These are phyloP conservation scores for Xestia rhomboidea DNA, from an alignment of 2,888 invertebrate genomes.

Conservation along the genomic window DNA sequence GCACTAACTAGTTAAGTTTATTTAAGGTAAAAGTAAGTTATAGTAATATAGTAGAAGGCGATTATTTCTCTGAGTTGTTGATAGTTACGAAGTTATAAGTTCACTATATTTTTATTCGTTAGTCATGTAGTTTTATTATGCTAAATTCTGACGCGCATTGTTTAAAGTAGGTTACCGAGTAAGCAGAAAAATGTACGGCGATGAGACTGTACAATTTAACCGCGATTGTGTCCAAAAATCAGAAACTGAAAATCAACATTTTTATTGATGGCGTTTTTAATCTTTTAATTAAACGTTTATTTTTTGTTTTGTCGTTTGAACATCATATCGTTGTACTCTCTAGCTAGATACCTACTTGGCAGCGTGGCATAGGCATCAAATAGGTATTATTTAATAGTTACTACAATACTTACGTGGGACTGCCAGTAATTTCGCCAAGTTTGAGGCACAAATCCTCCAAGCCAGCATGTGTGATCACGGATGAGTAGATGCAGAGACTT, in stretches of 20 bases:
- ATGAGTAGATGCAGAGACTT: constrained; percentile 81
- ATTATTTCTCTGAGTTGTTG: too few relatives aligned
- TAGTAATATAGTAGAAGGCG: too few relatives aligned
- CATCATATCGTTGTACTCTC: background rate
- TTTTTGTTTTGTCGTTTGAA: background rate
- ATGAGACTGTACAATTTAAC: too few relatives aligned
- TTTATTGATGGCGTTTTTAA: background rate
- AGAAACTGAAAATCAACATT: background rate
- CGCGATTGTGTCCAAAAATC: background rate
- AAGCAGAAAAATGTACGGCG: too few relatives aligned
- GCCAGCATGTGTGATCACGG: constrained; percentile 80
- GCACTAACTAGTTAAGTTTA: too few relatives aligned
- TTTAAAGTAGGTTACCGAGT: too few relatives aligned
- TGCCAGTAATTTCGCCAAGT: constrained; percentile 83
- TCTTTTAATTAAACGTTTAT: background rate
- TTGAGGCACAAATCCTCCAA: constrained; percentile 83
- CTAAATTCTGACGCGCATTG: too few relatives aligned
- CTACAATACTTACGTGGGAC: constrained; percentile 73
- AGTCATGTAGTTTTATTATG: too few relatives aligned
- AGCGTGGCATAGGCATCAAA: background rate
- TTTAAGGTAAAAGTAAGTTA: too few relatives aligned
- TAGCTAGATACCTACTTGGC: background rate
- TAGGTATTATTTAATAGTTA: too few relatives aligned
- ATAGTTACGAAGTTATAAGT: too few relatives aligned
- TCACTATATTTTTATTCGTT: too few relatives aligned